A percentile compares a stretch with the other conserved stretches of the same genome.
These are phyloP conservation scores for Mirza zaza DNA, from an alignment of 2,113 vertebrate species.

Conservation along the genomic window DNA sequence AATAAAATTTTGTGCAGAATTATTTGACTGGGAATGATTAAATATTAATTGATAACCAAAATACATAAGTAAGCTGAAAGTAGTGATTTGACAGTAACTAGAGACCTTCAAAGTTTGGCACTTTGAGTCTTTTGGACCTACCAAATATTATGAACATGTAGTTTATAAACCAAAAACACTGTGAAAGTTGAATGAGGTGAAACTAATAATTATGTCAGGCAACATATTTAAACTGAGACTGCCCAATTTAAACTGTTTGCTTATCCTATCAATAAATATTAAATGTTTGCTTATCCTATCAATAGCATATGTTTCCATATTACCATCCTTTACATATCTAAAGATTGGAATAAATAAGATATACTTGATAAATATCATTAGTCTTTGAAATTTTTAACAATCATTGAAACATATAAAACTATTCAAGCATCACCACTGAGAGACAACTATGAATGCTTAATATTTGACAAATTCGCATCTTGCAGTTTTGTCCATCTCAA, in stretches of 20 bases:
- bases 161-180: not conserved
- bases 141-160: not conserved
- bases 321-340: not conserved
- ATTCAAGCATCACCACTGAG: not conserved
- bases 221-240: not conserved
- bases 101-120: not conserved
- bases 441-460: not conserved
- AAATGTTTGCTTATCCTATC: not conserved
- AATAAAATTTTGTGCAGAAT: slow-evolving; percentile 20
- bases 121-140: not conserved
- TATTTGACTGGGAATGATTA: slow-evolving; percentile 18
- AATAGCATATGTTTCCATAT: not conserved
- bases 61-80: not conserved
- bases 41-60: slow-evolving; percentile 50
- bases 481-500: not conserved
- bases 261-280: not conserved
- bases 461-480: not conserved
- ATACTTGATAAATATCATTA: not conserved
- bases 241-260: not conserved
- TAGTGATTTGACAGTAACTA: not conserved
- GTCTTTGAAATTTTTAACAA: not conserved
- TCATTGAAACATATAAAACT: not conserved
- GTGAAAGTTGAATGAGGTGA: not conserved
- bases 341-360: not conserved
- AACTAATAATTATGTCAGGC: not conserved